Percentiles rank a stretch among this genome's conserved stretches.
Conservation (phyloP, 2,797 vertebrate genomes). For the Nannoperca obscura region DNA sequence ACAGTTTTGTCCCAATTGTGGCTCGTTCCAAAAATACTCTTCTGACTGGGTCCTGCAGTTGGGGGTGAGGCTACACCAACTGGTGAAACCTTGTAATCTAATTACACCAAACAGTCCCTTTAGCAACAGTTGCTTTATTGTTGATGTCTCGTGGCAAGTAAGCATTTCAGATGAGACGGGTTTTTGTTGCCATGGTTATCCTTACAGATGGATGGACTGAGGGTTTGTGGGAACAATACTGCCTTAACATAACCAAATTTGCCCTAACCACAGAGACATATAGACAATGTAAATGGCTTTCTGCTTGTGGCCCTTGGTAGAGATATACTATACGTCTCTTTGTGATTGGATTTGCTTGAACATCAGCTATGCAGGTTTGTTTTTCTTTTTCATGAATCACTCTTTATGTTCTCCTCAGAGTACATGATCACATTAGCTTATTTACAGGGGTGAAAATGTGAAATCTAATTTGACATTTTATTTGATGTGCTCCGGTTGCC, state of each 20-base stretch:
- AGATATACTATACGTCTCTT: not conserved
- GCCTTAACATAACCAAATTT: not conserved
- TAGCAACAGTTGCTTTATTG: conserved; percentile 36
- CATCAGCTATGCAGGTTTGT: not conserved
- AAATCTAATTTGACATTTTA: conserved; percentile 54
- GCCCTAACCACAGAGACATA: not conserved
- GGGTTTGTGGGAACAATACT: conserved; percentile 27
- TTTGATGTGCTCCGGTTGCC: conserved; percentile 57
- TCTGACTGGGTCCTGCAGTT: not conserved
- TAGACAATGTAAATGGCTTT: not conserved
- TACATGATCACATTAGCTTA: conserved; percentile 37
- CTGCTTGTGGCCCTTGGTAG: not conserved
- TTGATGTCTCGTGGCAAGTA: conserved; percentile 14
- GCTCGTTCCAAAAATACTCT: conserved; percentile 31
- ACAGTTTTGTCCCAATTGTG: conserved; percentile 19
- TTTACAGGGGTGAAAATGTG: conserved; percentile 7
- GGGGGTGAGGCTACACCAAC: conserved; percentile 10
- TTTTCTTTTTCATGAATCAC: not conserved
- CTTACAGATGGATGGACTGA: conserved; percentile 12
- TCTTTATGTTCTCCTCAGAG: conserved; percentile 18
- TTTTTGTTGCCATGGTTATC: conserved; percentile 38
- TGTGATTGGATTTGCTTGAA: conserved; percentile 15
- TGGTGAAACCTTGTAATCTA: conserved; percentile 32
- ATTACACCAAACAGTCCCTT: conserved; percentile 19
- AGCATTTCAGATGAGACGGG: conserved; percentile 27